phyloP scores from a whole-genome alignment of 2,888 invertebrate genomes.

The Netelia fuscicornis region DNA sequence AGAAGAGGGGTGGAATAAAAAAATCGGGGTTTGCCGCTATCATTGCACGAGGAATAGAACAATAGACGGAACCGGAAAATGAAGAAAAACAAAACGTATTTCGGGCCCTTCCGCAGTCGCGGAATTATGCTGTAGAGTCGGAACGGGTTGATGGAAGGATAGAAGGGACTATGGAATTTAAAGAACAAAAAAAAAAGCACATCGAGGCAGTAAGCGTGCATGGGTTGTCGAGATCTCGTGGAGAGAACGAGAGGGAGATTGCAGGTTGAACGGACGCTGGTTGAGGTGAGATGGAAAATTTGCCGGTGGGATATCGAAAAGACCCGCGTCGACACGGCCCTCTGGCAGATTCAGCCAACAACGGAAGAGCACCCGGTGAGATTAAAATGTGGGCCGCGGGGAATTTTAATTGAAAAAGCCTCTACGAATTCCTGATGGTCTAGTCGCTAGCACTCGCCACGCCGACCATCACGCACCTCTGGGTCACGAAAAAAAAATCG shows the following conservation, averaged over 20 bases:
- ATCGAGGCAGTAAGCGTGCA: constrained; percentile 16
- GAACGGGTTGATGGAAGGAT: not conserved
- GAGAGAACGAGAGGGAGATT: constrained; percentile 43
- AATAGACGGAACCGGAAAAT: constrained; percentile 19
- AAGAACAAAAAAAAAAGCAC: constrained; percentile 20
- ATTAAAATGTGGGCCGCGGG: constrained; percentile 68
- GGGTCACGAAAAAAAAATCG: constrained; percentile 65
- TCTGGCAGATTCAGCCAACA: constrained; percentile 56
- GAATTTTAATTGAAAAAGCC: constrained; percentile 71
- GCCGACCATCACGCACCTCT: constrained; percentile 62
- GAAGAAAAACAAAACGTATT: constrained; percentile 32
- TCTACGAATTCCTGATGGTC: constrained; percentile 66
- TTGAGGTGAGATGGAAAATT: constrained; percentile 65
- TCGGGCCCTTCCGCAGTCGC: constrained; percentile 36
- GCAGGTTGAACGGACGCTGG: constrained; percentile 42
- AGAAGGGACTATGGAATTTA: constrained; percentile 28
- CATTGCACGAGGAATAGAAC: constrained; percentile 42
- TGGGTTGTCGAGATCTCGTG: constrained; percentile 22
- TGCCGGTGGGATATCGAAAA: constrained; percentile 57
- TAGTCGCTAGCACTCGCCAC: constrained; percentile 34
- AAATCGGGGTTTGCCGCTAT: constrained; percentile 18
- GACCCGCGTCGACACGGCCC: constrained; percentile 45
- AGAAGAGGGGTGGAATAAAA: constrained; percentile 28
- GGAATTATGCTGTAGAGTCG: constrained; percentile 45
- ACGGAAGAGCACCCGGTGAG: constrained; percentile 56